Percentiles rank a stretch among this genome's conserved stretches.
Conservation (phyloP, 2,113 vertebrate species). For the Paradisaea rubra region DNA sequence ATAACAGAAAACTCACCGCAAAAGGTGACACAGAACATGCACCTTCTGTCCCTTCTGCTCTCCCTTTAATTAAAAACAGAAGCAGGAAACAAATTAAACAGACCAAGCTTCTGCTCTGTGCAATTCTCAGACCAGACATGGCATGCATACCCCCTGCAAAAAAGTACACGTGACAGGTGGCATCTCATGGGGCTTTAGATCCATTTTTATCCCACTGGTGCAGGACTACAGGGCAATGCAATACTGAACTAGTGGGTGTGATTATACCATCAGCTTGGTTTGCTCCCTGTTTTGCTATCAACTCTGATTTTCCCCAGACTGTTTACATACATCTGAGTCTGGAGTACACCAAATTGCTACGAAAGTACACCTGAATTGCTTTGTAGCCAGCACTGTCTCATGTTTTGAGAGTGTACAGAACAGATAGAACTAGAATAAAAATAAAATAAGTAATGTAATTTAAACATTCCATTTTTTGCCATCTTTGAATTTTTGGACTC, state of each 20-base stretch:
- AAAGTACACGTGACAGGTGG: accelerated
- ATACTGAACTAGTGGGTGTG: not conserved
- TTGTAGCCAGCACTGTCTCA: not conserved
- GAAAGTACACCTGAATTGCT: not conserved
- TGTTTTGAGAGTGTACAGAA: not conserved
- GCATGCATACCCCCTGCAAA: not conserved
- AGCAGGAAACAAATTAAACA: not conserved
- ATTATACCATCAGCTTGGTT: not conserved
- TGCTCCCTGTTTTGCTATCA: not conserved
- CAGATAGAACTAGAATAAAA: not conserved
- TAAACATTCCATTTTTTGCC: not conserved
- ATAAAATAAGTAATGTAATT: not conserved
- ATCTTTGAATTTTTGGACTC: not conserved
- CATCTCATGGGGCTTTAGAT: not conserved
- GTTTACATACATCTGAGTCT: not conserved
- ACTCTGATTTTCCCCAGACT: not conserved
- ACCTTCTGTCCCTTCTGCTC: not conserved
- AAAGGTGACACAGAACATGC: not conserved
- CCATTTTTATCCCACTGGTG: not conserved
- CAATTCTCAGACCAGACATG: not conserved
- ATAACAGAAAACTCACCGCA: not conserved
- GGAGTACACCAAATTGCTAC: not conserved
- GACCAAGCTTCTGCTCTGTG: not conserved
- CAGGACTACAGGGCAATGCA: not conserved
- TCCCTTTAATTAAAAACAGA: constrained; percentile 28